These are phyloP conservation scores for Alosa alosa DNA, from an alignment of 2,113 vertebrate genomes.

Conservation along the genomic window DNA sequence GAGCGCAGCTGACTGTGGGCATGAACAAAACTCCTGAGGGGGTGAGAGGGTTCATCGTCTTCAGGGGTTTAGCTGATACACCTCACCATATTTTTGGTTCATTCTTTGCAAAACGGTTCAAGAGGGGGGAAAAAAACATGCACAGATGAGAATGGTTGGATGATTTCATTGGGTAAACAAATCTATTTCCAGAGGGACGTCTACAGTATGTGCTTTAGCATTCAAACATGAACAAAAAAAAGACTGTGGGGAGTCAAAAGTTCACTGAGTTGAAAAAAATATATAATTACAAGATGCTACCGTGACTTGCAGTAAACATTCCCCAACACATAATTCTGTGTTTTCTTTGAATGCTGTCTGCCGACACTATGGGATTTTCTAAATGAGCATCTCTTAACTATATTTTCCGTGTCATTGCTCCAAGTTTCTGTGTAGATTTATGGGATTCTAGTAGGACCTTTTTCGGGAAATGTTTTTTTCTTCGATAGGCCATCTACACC, in stretches of 20 bases:
- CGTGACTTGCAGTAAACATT: conserved; percentile 5
- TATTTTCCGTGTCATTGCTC: conserved; percentile 5
- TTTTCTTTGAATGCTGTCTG: conserved; percentile 13
- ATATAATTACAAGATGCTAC: conserved; percentile 3
- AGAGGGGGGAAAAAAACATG: not conserved
- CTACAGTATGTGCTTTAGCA: not conserved
- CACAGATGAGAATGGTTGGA: not conserved
- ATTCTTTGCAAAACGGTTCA: not conserved
- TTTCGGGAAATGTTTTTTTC: not conserved
- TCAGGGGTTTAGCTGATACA: conserved; percentile 5
- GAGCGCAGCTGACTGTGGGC: not conserved
- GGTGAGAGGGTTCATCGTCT: not conserved
- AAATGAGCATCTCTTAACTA: not conserved
- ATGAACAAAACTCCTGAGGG: not conserved
- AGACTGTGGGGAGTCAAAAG: not conserved
- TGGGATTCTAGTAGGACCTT: conserved; percentile 1
- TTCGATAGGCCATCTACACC: not conserved
- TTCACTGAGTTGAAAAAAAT: not conserved
- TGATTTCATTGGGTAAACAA: not conserved
- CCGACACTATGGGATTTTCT: not conserved
- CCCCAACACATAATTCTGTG: conserved; percentile 4
- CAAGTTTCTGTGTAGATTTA: not conserved
- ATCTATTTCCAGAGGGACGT: not conserved
- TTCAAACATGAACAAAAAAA: not conserved
- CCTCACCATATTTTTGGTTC: not conserved